A percentile compares a stretch with the other conserved stretches of the same genome.
Conservation (phyloP, 1,140 invertebrate species). For the Drosophila repletoides region DNA sequence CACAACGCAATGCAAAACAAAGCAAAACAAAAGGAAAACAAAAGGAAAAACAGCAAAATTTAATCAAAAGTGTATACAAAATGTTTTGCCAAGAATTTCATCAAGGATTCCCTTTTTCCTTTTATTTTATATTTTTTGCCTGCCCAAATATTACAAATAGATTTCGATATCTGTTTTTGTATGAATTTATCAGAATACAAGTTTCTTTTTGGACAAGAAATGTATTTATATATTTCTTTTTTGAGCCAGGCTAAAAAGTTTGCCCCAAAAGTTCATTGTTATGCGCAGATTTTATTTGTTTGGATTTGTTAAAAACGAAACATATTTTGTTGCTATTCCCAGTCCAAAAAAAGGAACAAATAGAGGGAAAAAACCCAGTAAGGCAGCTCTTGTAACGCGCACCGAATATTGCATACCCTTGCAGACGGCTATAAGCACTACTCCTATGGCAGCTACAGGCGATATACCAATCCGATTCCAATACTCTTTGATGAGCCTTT, state of each 20-base stretch:
- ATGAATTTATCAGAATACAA: constrained; percentile 63
- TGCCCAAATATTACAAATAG: constrained; percentile 70
- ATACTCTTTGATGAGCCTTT: too few relatives aligned
- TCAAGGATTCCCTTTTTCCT: constrained; percentile 50
- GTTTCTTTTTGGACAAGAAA: constrained; percentile 40
- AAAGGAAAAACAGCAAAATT: constrained; percentile 47
- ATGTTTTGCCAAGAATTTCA: constrained; percentile 58
- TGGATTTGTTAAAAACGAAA: constrained; percentile 73
- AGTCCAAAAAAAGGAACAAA: constrained; percentile 27
- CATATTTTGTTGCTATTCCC: constrained; percentile 50
- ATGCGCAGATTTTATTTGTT: constrained; percentile 72
- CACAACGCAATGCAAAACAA: constrained; percentile 11
- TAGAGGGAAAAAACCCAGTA: too few relatives aligned
- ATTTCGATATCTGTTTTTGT: constrained; percentile 74
- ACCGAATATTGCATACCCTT: too few relatives aligned
- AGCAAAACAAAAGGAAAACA: constrained; percentile 12
- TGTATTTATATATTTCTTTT: constrained; percentile 42
- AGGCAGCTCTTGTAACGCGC: too few relatives aligned
- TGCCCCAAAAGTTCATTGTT: constrained; percentile 61
- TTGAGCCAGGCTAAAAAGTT: constrained; percentile 23
- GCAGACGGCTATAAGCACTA: too few relatives aligned
- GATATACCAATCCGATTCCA: too few relatives aligned
- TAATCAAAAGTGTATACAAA: constrained; percentile 66
- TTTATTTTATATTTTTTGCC: background rate
- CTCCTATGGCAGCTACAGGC: too few relatives aligned